Base-by-base conservation (phyloP, 2,888 invertebrate genomes). In the Nomada goodeniana region DNA sequence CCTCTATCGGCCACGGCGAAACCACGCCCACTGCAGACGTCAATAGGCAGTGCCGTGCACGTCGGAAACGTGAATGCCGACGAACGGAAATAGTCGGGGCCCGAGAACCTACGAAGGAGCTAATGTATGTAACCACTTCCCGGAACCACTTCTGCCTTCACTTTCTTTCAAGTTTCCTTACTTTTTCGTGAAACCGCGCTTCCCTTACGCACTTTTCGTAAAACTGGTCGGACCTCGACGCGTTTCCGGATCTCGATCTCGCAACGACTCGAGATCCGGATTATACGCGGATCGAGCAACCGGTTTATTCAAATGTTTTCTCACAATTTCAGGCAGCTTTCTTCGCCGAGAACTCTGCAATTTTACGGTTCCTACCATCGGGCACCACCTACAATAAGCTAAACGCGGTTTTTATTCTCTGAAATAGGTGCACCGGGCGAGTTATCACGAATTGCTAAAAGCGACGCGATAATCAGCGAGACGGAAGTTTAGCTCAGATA, bases 11-110 rank as follows among this genome's bases (percentile, higher is more conserved):
- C 73, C 85, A 83, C 76, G 73, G 68, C 74, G 74, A 92, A 89
- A 89, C 94, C 94, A 94, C 94, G 93, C 94, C 94, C 92, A 94
- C 94, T 89, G 89, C 88, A 90, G 91, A 93, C 93, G 94, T 94
- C 94, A 93, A 94, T 94, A 93, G 92, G 90, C 92, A 93, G 91
- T 92, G 91, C 91, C 92, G 93, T 93, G 88, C 82, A 67, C 82
- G 23, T 63, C 9, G 76, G 36, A 59, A 76, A 75, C 78, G 61
- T 75, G 42, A 57, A 60, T 52, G 69, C 13, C n/a, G 44, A 29
- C 29, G 23, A 47, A 55, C 53, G 67, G 55, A 57, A 23, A 52
- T 26, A 36, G 20, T 23, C 18, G 42, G 80, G 79, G 59, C 80
- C 79, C 67, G 55, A n/a, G 23, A 63, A n/a, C 13, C 20, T 26